Evolutionary conservation across 2,113 vertebrate genomes (phyloP), one percentile per base, ranked within the genome.

Genomic region (Lamprologus tigripictilis): DNA sequence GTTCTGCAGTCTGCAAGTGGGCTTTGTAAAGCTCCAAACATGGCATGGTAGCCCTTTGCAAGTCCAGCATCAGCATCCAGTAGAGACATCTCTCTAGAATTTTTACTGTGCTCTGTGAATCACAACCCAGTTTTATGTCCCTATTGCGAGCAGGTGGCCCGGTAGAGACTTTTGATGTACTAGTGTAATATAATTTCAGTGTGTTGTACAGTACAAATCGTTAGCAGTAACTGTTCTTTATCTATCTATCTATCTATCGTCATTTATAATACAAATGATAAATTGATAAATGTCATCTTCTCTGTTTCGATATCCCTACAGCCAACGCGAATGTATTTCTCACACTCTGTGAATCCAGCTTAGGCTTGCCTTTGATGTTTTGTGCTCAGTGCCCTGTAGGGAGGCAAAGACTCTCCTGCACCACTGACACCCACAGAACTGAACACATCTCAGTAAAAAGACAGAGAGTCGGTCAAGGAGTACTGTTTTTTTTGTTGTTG

Each of bases 351-450:
- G 84, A 86, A 76, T 89, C 79, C 81, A 82, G 28, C 68, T 71
- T 8, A 88, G 86, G 10, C n/a, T 83, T 76, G 31, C 23, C 84
- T 95, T 93, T 93, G 80, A 93, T 89, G 78, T 92, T 82, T 84
- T 87, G 14, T 78, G 53, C 82, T 87, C 14, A 45, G 82, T 3
- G 19, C 84, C 42, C 90, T 85, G 55, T 47, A 17, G 47, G 87
- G 61, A 84, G 10, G 6, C 17, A 81, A 35, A 87, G 31, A 80
- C 68, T 83, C 21, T 58, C 42, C 78, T 57, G 51, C 61, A 89
- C 51, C 68, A 82, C 80, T 61, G 83, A 86, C 81, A 63, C 79
- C 55, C 31, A 66, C 57, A 82, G 28, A 83, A 84, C 55, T 68
- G 82, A 85, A 12, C 45, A 80, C 14, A 73, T 21, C 61, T 87